Conservation (phyloP, 30 jellyfish, hydroid and myxozoan genomes). For the Cassiopea xamachana region DNA sequence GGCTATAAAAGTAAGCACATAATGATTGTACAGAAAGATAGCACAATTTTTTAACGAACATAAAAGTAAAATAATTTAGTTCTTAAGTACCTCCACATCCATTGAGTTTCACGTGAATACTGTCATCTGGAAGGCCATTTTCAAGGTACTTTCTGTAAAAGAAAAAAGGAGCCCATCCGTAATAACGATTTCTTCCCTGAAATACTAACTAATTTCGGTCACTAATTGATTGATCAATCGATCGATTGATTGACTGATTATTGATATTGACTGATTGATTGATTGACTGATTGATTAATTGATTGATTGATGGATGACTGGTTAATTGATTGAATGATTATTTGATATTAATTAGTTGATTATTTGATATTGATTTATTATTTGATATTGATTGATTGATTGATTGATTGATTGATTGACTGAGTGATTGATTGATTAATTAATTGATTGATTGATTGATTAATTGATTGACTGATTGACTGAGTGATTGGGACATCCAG, state of each 20-base stretch:
- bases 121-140: constrained; percentile 81
- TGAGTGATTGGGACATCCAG: neutral
- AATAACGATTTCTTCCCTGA: neutral
- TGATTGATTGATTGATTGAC: no score
- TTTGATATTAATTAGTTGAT: no score
- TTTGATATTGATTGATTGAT: no score
- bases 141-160: constrained; percentile 45
- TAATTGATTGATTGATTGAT: no score
- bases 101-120: constrained; percentile 61
- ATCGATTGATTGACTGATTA: no score
- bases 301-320: no score
- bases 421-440: no score
- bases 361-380: no score
- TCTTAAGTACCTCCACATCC: constrained; percentile 76
- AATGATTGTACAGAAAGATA: neutral
- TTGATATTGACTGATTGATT: no score
- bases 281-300: no score
- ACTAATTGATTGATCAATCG: no score
- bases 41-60: no score
- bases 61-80: neutral
- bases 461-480: neutral
- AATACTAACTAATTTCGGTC: neutral
- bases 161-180: neutral
- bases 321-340: neutral
- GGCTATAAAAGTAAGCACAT: neutral